Conservation (phyloP, 2,113 vertebrate genomes). For the Carassius auratus region DNA sequence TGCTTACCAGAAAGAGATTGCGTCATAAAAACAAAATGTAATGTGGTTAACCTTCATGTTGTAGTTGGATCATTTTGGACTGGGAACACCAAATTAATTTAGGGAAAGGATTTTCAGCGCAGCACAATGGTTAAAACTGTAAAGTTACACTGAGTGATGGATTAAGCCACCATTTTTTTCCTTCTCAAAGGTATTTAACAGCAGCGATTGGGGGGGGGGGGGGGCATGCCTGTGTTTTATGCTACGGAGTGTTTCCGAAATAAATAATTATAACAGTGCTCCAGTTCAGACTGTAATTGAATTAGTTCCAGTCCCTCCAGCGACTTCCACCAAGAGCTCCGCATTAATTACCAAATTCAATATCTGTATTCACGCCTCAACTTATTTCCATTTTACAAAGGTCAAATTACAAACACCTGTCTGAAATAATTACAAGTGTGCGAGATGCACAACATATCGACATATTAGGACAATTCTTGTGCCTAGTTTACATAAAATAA, state of each 20-base stretch:
- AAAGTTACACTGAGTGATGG: conserved; percentile 55
- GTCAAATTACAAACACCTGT: conserved; percentile 65
- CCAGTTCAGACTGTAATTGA: conserved; percentile 75
- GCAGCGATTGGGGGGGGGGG: neutral
- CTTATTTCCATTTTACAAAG: conserved; percentile 75
- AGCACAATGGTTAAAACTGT: neutral
- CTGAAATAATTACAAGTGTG: conserved; percentile 56
- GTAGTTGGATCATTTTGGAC: neutral
- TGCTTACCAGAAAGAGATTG: neutral
- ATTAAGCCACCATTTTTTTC: conserved; percentile 20
- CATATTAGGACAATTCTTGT: neutral
- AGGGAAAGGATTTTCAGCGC: neutral
- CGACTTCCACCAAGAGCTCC: conserved; percentile 70
- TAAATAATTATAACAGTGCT: conserved; percentile 74
- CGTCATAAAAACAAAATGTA: neutral
- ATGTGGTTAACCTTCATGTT: neutral
- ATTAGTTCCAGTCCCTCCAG: conserved; percentile 72
- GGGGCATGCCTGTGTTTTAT: conserved; percentile 58
- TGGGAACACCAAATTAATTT: neutral
- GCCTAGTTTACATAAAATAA: neutral
- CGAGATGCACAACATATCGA: neutral
- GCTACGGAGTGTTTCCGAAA: conserved; percentile 49
- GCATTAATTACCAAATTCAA: conserved; percentile 79
- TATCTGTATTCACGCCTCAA: conserved; percentile 71
- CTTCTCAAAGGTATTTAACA: neutral